Conservation (phyloP, 2,113 vertebrate genomes). For the Channa argus region DNA sequence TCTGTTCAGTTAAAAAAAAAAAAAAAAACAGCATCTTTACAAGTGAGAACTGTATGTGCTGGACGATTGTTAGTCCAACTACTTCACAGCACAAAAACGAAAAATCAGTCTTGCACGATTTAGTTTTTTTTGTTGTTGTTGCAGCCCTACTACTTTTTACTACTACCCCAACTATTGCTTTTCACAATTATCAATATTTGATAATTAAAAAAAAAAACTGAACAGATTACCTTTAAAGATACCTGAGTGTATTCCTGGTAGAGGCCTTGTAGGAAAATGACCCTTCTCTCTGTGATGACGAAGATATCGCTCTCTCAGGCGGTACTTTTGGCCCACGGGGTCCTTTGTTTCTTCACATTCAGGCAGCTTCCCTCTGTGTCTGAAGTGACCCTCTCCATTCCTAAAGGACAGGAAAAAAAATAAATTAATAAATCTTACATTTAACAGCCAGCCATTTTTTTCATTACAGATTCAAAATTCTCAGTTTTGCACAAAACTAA, state of each 20-base stretch:
- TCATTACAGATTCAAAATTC: neutral
- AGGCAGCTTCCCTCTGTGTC: conserved; percentile 74
- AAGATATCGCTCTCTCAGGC: conserved; percentile 88
- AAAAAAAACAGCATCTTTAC: too few relatives aligned
- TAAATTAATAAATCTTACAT: too few relatives aligned
- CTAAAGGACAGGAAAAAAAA: conserved; percentile 64
- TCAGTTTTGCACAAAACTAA: neutral
- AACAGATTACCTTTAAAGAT: conserved; percentile 60
- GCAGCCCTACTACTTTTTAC: too few relatives aligned
- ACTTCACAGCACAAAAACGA: too few relatives aligned
- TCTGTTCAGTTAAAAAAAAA: too few relatives aligned
- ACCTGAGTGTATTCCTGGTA: conserved; percentile 76
- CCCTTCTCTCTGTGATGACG: conserved; percentile 84
- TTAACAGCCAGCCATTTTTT: neutral
- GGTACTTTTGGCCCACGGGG: conserved; percentile 85
- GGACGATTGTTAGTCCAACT: too few relatives aligned
- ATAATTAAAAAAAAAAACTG: neutral
- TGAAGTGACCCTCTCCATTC: conserved; percentile 90
- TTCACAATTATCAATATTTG: too few relatives aligned
- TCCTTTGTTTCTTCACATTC: conserved; percentile 78
- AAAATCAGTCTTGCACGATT: too few relatives aligned
- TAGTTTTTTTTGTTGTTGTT: too few relatives aligned
- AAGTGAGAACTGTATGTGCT: too few relatives aligned
- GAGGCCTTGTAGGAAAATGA: conserved; percentile 62
- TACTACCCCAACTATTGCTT: too few relatives aligned